Evolutionary conservation across 2,888 invertebrate species (phyloP).

Genomic region (Linyphia triangularis): DNA sequence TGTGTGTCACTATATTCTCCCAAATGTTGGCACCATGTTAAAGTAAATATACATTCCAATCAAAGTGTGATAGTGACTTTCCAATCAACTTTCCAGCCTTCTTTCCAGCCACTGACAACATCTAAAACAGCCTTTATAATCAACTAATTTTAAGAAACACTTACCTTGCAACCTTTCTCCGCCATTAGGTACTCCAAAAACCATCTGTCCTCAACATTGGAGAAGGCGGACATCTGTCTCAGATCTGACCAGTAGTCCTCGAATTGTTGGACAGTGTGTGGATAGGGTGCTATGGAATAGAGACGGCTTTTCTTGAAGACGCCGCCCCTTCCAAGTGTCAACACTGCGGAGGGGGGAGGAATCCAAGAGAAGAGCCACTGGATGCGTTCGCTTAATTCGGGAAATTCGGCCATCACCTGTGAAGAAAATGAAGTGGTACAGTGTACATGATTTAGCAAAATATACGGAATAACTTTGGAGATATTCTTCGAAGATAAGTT

Average conservation of each 20-base stretch:
- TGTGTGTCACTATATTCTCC: too few relatives aligned
- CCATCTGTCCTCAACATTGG: constrained; percentile 77
- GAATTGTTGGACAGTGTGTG: constrained; percentile 48
- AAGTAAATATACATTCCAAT: too few relatives aligned
- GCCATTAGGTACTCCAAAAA: constrained; percentile 76
- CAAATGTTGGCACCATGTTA: too few relatives aligned
- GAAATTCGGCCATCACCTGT: constrained; percentile 69
- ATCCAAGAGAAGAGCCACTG: constrained; percentile 75
- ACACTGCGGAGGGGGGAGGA: constrained; percentile 37
- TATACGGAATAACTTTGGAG: too few relatives aligned
- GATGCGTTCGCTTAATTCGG: constrained; percentile 24
- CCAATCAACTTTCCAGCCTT: too few relatives aligned
- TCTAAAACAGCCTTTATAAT: too few relatives aligned
- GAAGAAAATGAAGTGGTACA: too few relatives aligned
- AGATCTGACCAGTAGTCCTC: constrained; percentile 69
- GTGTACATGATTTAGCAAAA: too few relatives aligned
- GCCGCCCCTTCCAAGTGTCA: neutral
- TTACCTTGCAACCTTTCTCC: constrained; percentile 61
- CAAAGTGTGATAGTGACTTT: too few relatives aligned
- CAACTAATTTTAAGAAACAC: too few relatives aligned
- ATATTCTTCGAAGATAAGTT: too few relatives aligned
- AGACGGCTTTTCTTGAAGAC: constrained; percentile 21
- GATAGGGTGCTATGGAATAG: constrained; percentile 70
- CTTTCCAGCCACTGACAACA: too few relatives aligned
- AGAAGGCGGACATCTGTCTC: constrained; percentile 64